phyloP scores from a whole-genome alignment of 2,797 vertebrate species.

The Enteromius fasciolatus region DNA sequence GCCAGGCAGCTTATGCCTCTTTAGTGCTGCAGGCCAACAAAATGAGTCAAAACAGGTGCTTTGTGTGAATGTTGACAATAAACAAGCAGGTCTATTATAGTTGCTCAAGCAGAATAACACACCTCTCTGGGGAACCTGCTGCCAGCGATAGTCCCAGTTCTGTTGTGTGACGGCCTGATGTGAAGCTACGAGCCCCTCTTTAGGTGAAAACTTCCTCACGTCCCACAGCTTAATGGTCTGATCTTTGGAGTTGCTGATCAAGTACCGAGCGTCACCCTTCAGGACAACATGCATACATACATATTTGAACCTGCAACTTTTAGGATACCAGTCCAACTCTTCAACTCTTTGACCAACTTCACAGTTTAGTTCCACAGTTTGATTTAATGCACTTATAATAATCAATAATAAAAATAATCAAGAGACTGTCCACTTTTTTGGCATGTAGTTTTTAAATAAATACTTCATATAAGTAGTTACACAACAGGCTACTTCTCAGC shows the following conservation, averaged over 20 bases:
- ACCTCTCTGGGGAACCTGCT: conserved; percentile 93
- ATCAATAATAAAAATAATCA: not conserved
- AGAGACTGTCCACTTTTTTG: not conserved
- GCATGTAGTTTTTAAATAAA: not conserved
- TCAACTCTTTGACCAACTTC: not conserved
- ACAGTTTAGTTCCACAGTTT: no score
- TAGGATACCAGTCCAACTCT: not conserved
- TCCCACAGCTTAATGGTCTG: conserved; percentile 97
- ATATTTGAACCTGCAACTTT: not conserved
- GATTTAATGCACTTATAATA: not conserved
- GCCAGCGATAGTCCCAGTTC: conserved; percentile 96
- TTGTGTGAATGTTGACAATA: not conserved
- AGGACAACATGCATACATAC: not conserved
- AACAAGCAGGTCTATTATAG: not conserved
- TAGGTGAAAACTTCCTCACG: conserved; percentile 87
- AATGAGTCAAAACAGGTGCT: not conserved
- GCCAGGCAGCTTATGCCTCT: conserved; percentile 85
- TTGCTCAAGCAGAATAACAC: not conserved
- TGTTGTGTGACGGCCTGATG: conserved; percentile 86
- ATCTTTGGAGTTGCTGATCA: conserved; percentile 95
- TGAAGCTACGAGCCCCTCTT: conserved; percentile 88
- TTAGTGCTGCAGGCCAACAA: conserved; percentile 75
- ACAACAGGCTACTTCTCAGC: not conserved
- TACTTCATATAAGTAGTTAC: not conserved
- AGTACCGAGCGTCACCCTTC: conserved; percentile 90